Percentiles rank a stretch among this genome's conserved stretches.
Conservation (phyloP, 2,888 invertebrate genomes). For the Copidosoma aretas region DNA sequence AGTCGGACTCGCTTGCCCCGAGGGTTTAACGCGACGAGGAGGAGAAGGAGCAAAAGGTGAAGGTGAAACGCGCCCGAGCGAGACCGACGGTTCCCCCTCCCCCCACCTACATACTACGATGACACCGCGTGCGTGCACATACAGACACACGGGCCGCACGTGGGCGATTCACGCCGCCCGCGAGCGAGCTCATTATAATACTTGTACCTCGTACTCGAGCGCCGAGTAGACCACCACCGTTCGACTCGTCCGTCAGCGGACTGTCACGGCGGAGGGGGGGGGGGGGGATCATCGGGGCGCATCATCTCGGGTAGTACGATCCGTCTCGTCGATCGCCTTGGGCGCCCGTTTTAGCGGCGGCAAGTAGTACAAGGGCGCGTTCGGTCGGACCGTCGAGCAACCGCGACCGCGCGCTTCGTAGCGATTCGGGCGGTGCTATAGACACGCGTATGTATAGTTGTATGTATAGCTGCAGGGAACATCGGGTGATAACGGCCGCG, state of each 20-base stretch:
- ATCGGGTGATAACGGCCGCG: too few species aligned
- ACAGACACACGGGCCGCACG: too few species aligned
- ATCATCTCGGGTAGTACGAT: neutral
- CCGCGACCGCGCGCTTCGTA: neutral
- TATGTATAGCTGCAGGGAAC: too few species aligned
- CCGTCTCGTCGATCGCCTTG: conserved; percentile 1
- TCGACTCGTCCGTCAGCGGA: too few species aligned
- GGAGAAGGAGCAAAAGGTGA: conserved; percentile 39
- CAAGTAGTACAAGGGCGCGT: conserved; percentile 6
- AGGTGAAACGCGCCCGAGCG: conserved; percentile 38
- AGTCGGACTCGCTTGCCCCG: conserved; percentile 3
- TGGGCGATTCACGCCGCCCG: neutral
- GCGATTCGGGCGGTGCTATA: neutral
- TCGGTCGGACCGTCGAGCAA: conserved; percentile 3
- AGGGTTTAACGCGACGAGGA: too few species aligned
- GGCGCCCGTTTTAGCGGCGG: neutral
- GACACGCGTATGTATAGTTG: neutral
- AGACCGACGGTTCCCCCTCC: neutral
- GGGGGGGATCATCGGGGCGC: too few species aligned
- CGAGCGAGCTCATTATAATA: neutral
- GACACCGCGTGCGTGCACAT: too few species aligned
- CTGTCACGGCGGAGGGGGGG: too few species aligned
- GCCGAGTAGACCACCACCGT: neutral
- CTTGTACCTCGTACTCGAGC: neutral
- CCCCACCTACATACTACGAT: neutral